Conservation (phyloP, 2,797 vertebrate genomes). For the Enteromius unitaeniatus region DNA sequence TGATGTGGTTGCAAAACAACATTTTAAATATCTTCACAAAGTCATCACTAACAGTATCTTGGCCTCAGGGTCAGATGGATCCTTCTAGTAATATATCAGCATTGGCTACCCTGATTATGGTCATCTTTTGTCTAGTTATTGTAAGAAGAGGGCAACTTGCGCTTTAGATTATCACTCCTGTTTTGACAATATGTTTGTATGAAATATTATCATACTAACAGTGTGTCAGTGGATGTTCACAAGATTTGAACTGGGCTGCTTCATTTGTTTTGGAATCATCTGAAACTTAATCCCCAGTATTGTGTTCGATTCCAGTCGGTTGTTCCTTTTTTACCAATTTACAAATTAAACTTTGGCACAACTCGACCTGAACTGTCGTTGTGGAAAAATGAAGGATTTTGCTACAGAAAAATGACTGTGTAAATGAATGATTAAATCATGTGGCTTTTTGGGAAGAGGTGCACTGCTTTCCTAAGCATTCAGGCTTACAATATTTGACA, state of each 20-base stretch:
- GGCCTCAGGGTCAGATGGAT: not conserved
- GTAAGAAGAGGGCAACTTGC: constrained; percentile 5
- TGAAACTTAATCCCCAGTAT: not conserved
- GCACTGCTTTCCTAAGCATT: not conserved
- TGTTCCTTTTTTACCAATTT: constrained; percentile 2
- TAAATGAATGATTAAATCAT: constrained; percentile 7
- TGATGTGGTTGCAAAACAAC: constrained; percentile 14
- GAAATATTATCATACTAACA: not conserved
- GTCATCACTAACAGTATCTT: constrained; percentile 26
- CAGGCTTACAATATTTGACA: constrained; percentile 7
- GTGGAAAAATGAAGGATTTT: not conserved
- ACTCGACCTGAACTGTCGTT: not conserved
- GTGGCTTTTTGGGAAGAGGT: constrained; percentile 12
- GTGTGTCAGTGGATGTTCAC: not conserved
- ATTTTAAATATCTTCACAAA: constrained; percentile 23
- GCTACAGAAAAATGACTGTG: not conserved
- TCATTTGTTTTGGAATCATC: not conserved
- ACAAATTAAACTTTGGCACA: not conserved
- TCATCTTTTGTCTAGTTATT: constrained; percentile 26
- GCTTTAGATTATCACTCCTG: not conserved
- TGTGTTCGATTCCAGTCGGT: not conserved
- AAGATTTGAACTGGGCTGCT: not conserved
- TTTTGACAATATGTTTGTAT: constrained; percentile 25
- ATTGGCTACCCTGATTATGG: constrained; percentile 21
- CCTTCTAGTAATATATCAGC: constrained; percentile 20